Evolutionary conservation across 2,797 vertebrate species (phyloP).

Genomic region (Pseudochirops cupreus): DNA sequence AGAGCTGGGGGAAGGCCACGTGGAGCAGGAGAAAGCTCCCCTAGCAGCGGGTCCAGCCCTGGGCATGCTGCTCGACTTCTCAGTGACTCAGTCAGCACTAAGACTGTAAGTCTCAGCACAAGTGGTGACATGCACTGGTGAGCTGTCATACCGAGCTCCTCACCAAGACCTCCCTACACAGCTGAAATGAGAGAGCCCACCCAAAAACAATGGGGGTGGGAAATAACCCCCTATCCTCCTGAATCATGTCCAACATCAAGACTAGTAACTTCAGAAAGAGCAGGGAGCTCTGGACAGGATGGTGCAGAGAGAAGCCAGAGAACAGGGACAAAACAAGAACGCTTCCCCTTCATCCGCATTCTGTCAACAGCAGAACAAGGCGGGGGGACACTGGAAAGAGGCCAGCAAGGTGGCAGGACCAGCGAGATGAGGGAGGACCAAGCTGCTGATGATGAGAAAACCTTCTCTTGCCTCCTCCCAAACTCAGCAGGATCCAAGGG

Average conservation of each 20-base stretch:
- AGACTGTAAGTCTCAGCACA: too few species aligned
- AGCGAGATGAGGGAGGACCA: too few species aligned
- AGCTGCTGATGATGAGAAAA: too few species aligned
- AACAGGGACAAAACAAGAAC: not conserved
- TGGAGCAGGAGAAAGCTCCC: too few species aligned
- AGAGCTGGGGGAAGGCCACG: not conserved
- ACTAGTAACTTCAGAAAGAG: not conserved
- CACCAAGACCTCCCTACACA: not conserved
- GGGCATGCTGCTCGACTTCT: not conserved
- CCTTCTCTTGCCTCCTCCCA: too few species aligned
- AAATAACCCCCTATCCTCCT: not conserved
- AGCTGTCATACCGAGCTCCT: not conserved
- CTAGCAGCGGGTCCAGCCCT: too few species aligned
- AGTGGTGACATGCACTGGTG: too few species aligned
- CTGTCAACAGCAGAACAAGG: not conserved
- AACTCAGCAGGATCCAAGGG: not conserved
- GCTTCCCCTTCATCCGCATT: not conserved
- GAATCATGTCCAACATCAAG: not conserved
- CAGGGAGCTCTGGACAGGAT: not conserved
- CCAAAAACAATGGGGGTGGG: not conserved
- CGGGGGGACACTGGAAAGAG: rapidly evolving
- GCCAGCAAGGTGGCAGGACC: not conserved
- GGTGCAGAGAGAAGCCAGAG: not conserved
- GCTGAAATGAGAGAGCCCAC: not conserved
- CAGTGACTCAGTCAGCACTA: not conserved